These are phyloP conservation scores for Lacanobia oleracea DNA, from an alignment of 2,888 invertebrate species.

Conservation along the genomic window DNA sequence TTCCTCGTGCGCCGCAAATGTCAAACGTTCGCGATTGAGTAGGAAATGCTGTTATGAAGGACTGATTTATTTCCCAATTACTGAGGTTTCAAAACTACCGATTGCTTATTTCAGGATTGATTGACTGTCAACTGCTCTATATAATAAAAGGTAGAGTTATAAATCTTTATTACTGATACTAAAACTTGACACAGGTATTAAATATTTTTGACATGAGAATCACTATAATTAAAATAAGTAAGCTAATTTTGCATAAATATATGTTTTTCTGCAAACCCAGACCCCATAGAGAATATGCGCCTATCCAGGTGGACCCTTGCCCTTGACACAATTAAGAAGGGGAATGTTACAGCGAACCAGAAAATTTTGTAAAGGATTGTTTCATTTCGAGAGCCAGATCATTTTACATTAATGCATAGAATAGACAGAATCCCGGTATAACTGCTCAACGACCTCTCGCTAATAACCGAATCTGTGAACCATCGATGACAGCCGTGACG, in stretches of 20 bases:
- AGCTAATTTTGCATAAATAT: background rate
- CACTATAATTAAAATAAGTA: background rate
- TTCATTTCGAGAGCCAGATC: background rate
- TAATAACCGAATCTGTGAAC: constrained; percentile 43
- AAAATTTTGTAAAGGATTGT: background rate
- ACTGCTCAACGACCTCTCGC: constrained; percentile 5
- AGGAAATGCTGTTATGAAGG: constrained; percentile 65
- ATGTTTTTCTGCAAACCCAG: background rate
- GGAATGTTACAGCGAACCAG: constrained; percentile 29
- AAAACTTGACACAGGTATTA: background rate
- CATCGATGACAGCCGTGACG: constrained; percentile 41
- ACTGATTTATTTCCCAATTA: constrained; percentile 67
- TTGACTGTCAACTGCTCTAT: constrained; percentile 37
- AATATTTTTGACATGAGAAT: background rate
- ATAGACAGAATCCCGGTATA: constrained; percentile 7
- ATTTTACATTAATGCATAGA: background rate
- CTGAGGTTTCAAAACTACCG: constrained; percentile 50
- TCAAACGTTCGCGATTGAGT: constrained; percentile 74
- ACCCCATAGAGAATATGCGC: constrained; percentile 34
- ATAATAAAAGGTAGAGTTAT: constrained; percentile 14
- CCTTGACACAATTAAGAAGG: constrained; percentile 47
- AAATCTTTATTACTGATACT: background rate
- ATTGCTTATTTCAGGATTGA: constrained; percentile 49
- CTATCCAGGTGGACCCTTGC: constrained; percentile 8
- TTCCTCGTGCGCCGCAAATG: constrained; percentile 82